Evolutionary conservation across 2,797 vertebrate genomes (phyloP).

Genomic region (Phaenicophaeus curvirostris): DNA sequence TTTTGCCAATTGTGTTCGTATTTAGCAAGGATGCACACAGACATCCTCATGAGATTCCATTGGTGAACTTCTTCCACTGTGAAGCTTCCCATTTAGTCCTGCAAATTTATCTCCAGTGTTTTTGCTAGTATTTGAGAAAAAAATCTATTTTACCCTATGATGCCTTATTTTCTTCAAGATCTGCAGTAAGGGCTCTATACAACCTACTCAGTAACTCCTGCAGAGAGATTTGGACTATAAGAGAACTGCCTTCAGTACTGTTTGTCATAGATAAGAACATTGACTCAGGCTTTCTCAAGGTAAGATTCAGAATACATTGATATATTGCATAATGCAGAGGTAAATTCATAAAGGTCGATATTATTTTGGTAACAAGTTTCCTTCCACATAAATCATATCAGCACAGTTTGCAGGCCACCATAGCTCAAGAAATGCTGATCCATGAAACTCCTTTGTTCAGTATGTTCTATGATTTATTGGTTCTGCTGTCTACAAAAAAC

Average conservation of each 20-base stretch:
- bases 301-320: background rate
- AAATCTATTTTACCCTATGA: background rate
- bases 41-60: background rate
- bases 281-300: background rate
- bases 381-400: background rate
- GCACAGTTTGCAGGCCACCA: background rate
- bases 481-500: background rate
- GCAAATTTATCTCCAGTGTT: background rate
- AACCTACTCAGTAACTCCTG: background rate
- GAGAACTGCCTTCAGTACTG: background rate
- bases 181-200: background rate
- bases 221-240: background rate
- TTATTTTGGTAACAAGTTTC: background rate
- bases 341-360: background rate
- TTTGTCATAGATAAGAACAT: background rate
- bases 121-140: background rate
- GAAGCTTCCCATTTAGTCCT: background rate
- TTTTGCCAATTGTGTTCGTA: background rate
- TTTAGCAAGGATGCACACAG: background rate
- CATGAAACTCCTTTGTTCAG: background rate
- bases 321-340: background rate
- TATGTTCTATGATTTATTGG: background rate
- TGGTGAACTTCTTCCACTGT: background rate
- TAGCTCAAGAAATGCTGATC: background rate
- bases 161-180: background rate